These are phyloP conservation scores for Eulemur rufifrons DNA, from an alignment of 2,113 vertebrate species.

Conservation along the genomic window DNA sequence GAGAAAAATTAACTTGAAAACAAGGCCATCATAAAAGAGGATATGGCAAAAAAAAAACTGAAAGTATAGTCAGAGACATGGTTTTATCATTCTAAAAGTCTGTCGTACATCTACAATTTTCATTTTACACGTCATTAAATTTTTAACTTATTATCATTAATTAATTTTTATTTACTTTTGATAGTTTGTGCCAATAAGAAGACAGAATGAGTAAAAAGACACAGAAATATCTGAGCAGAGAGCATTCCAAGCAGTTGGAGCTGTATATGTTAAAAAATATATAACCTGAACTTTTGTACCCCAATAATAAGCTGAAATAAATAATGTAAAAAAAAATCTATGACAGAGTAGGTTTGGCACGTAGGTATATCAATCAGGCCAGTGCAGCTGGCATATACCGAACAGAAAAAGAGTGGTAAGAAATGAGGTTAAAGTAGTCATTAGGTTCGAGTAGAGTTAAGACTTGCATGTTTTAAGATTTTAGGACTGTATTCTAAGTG, in stretches of 20 bases:
- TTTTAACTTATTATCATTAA: background rate
- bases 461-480: background rate
- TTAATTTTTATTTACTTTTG: background rate
- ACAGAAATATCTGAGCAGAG: background rate
- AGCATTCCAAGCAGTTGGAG: background rate
- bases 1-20: no score
- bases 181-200: background rate
- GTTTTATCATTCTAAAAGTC: no score
- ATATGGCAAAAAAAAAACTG: no score
- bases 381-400: background rate
- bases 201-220: background rate
- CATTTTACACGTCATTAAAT: background rate
- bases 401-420: background rate
- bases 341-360: background rate
- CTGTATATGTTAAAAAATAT: background rate
- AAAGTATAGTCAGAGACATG: no score
- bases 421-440: background rate
- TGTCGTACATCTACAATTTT: background rate
- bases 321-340: background rate
- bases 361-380: background rate
- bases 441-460: background rate
- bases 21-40: no score
- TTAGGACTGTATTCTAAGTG: background rate
- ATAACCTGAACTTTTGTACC: no score
- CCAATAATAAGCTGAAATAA: no score